A percentile compares a stretch with the other conserved stretches of the same genome.
Conservation (phyloP, 1,140 invertebrate species). For the Hycleus cichorii region DNA sequence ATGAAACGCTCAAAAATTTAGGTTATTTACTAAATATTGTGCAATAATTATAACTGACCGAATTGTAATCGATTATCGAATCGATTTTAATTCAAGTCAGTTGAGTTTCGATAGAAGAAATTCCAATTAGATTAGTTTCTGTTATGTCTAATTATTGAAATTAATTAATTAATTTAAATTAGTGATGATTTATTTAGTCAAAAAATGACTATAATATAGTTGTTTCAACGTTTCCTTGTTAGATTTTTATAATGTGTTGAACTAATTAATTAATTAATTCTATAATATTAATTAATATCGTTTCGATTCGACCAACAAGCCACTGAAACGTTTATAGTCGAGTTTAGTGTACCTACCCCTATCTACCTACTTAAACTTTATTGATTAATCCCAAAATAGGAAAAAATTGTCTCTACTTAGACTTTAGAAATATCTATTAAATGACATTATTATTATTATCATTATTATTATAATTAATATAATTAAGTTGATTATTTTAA, state of each 20-base stretch:
- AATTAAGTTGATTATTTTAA: neutral
- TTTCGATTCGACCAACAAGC: too few relatives aligned
- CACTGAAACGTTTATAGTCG: slow-evolving; percentile 14
- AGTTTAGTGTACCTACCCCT: slow-evolving; percentile 24
- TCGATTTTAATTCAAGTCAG: too few relatives aligned
- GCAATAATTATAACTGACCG: slow-evolving; percentile 16
- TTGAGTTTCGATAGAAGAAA: too few relatives aligned
- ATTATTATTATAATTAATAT: too few relatives aligned
- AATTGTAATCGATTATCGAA: too few relatives aligned
- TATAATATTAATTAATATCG: neutral
- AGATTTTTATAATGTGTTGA: slow-evolving; percentile 19
- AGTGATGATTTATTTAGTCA: slow-evolving; percentile 23
- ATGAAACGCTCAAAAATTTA: slow-evolving; percentile 18
- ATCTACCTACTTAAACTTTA: neutral
- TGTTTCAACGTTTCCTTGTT: slow-evolving; percentile 4
- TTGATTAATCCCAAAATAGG: slow-evolving; percentile 1
- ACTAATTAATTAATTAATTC: slow-evolving; percentile 1
- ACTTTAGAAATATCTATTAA: neutral
- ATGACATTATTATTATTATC: slow-evolving; percentile 14
- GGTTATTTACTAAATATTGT: slow-evolving; percentile 14
- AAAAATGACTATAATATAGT: slow-evolving; percentile 19
- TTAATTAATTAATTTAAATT: slow-evolving; percentile 7
- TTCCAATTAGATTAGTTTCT: too few relatives aligned
- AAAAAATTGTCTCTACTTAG: neutral
- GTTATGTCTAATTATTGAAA: too few relatives aligned